These are phyloP conservation scores for Callimorpha dominula DNA, from an alignment of 2,888 invertebrate species.

Conservation along the genomic window DNA sequence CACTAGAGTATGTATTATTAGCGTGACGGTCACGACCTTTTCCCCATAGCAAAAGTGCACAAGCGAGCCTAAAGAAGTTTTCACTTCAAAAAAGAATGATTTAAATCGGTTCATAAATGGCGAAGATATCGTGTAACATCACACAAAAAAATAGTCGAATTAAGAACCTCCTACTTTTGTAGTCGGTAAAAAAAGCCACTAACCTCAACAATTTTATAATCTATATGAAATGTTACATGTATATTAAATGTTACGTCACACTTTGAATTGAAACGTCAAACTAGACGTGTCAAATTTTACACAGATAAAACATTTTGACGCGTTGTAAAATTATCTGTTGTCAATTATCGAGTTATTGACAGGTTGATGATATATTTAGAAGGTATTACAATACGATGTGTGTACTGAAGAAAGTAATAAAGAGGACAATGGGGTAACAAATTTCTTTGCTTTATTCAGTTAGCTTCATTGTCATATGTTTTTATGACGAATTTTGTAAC, in stretches of 20 bases:
- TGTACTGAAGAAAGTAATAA: constrained; percentile 6
- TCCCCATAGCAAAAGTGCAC: too few species aligned
- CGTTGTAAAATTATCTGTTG: constrained; percentile 50
- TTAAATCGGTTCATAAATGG: too few species aligned
- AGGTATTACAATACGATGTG: constrained; percentile 14
- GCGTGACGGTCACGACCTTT: too few species aligned
- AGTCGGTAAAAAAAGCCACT: neutral
- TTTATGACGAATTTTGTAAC: neutral
- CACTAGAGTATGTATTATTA: too few species aligned
- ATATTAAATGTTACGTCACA: constrained; percentile 56
- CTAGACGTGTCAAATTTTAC: constrained; percentile 55
- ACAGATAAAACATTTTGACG: constrained; percentile 52
- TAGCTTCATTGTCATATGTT: neutral
- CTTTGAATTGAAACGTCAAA: constrained; percentile 40
- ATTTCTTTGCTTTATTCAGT: constrained; percentile 9
- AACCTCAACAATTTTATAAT: constrained; percentile 28
- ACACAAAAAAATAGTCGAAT: too few species aligned
- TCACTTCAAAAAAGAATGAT: too few species aligned
- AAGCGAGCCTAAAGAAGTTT: too few species aligned
- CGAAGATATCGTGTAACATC: too few species aligned
- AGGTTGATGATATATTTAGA: constrained; percentile 37
- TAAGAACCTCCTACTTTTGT: neutral
- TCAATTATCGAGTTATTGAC: constrained; percentile 48
- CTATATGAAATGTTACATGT: constrained; percentile 48
- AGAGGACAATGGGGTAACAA: constrained; percentile 13